phyloP scores from a whole-genome alignment of 2,888 invertebrate species.

The Leptogaster cylindrica region DNA sequence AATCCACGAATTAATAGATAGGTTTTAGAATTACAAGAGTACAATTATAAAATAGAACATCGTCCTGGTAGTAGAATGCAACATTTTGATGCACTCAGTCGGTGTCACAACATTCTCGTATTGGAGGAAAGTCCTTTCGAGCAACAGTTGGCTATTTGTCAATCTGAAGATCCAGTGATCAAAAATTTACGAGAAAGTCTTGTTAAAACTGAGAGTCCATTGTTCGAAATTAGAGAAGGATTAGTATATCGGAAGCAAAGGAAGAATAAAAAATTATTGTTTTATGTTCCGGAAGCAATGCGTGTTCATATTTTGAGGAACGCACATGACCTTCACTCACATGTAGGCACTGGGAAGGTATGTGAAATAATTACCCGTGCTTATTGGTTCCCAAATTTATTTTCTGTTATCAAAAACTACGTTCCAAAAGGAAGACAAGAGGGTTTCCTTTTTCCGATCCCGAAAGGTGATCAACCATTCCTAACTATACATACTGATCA shows the following conservation, averaged over 20 bases:
- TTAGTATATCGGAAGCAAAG: conserved; percentile 28
- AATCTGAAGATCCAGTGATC: conserved; percentile 24
- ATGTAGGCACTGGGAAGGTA: conserved; percentile 39
- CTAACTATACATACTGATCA: conserved; percentile 43
- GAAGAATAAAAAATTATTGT: conserved; percentile 20
- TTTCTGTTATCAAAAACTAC: conserved; percentile 24
- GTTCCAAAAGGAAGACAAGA: conserved; percentile 45
- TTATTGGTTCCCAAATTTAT: conserved; percentile 45
- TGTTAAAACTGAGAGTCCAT: conserved; percentile 8
- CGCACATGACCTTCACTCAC: conserved; percentile 35
- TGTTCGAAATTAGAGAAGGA: conserved; percentile 29
- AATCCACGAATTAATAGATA: conserved; percentile 17
- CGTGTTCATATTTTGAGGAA: conserved; percentile 15
- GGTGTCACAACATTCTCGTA: conserved; percentile 23
- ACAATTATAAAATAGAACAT: conserved; percentile 36
- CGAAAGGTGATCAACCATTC: conserved; percentile 51
- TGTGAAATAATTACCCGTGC: neutral
- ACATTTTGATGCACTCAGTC: conserved; percentile 41
- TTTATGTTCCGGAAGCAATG: conserved; percentile 42
- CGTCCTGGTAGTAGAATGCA: conserved; percentile 36
- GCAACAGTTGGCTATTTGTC: conserved; percentile 39
- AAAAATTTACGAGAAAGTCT: neutral
- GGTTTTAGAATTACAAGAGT: conserved; percentile 41
- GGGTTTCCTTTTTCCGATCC: conserved; percentile 51
- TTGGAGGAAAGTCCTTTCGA: conserved; percentile 45